These are phyloP conservation scores for Bedellia somnulentella DNA, from an alignment of 2,888 invertebrate genomes.

Conservation along the genomic window DNA sequence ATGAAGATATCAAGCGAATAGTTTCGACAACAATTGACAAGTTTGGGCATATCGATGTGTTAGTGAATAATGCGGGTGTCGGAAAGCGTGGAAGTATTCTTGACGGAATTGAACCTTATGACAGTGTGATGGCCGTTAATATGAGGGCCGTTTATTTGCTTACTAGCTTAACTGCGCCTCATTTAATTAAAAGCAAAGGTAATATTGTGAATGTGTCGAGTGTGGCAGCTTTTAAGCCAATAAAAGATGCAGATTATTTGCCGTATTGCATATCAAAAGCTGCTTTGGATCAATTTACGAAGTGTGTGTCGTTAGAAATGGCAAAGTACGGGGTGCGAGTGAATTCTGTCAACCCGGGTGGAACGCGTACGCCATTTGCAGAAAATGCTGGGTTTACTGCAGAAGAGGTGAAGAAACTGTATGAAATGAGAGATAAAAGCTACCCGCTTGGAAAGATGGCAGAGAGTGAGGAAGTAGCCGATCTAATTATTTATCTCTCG, in stretches of 20 bases:
- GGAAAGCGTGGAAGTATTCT: constrained; percentile 76
- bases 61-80: constrained; percentile 86
- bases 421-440: constrained; percentile 75
- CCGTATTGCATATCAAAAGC: constrained; percentile 92
- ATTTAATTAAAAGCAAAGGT: constrained; percentile 77
- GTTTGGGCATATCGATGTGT: constrained; percentile 71
- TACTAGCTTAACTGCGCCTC: constrained; percentile 80
- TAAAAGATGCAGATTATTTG: constrained; percentile 67
- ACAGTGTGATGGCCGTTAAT: constrained; percentile 82
- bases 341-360: constrained; percentile 93
- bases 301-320: constrained; percentile 83
- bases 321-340: constrained; percentile 77
- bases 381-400: constrained; percentile 71
- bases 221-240: constrained; percentile 72
- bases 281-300: constrained; percentile 91
- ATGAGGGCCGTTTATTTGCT: constrained; percentile 75
- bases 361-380: constrained; percentile 68
- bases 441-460: constrained; percentile 89
- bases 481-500: constrained; percentile 86
- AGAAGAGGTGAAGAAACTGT: constrained; percentile 63
- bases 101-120: constrained; percentile 79
- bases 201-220: constrained; percentile 92
- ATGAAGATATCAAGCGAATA: constrained; percentile 66
- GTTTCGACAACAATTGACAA: constrained; percentile 66
- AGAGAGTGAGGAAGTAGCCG: constrained; percentile 80